Percentiles rank a stretch among this genome's conserved stretches.
Evolutionary conservation across 1,140 invertebrate species (phyloP).

Genomic region (Oreohelix idahoensis): DNA sequence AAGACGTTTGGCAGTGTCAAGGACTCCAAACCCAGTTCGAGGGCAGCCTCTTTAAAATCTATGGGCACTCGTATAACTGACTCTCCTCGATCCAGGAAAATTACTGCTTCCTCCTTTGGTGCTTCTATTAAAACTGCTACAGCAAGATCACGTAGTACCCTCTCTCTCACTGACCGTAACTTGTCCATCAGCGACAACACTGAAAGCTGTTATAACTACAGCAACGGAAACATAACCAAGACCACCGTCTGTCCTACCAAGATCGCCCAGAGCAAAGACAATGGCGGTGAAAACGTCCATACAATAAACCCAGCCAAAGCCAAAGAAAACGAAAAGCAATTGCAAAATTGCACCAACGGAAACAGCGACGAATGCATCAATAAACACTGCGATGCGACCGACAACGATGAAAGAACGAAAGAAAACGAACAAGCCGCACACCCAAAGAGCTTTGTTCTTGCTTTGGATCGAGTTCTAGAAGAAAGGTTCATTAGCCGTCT

Average conservation of each 20-base stretch:
- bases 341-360: neutral
- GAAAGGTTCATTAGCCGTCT: conserved; percentile 15
- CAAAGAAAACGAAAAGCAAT: neutral
- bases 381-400: neutral
- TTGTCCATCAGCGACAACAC: conserved; percentile 2
- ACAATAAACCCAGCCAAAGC: neutral
- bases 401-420: neutral
- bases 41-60: neutral
- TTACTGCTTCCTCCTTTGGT: neutral
- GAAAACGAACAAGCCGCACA: neutral
- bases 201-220: neutral
- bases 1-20: neutral
- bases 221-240: neutral
- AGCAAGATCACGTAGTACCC: conserved; percentile 27
- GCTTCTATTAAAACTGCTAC: neutral
- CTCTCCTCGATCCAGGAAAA: neutral
- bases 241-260: neutral
- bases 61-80: neutral
- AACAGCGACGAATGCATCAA: neutral
- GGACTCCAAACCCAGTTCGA: neutral
- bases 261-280: neutral
- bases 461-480: conserved; percentile 29
- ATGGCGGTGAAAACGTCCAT: neutral
- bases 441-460: conserved; percentile 25
- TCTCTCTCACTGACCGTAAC: conserved; percentile 2